These are phyloP conservation scores for Hapalemur alaotrensis DNA, from an alignment of 2,797 vertebrate genomes.

Conservation along the genomic window DNA sequence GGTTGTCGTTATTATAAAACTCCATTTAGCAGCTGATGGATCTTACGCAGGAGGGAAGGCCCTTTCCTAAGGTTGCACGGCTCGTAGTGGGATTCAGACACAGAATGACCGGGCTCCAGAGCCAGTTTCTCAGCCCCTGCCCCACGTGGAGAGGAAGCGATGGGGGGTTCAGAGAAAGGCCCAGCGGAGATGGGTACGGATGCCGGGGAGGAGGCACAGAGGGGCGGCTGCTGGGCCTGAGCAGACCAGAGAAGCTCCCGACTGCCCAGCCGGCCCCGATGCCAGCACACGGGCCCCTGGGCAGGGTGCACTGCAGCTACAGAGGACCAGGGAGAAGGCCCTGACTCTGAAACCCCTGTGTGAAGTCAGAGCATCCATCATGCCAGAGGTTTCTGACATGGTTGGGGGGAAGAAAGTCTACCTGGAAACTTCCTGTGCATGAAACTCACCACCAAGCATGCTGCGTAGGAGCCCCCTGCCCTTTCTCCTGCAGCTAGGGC, in stretches of 20 bases:
- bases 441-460: background rate
- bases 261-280: background rate
- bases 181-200: background rate
- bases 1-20: background rate
- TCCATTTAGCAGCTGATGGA: background rate
- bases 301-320: background rate
- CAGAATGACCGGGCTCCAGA: background rate
- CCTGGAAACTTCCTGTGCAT: background rate
- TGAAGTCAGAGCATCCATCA: background rate
- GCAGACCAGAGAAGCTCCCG: background rate
- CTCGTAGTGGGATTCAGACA: background rate
- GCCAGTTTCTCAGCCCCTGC: background rate
- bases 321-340: background rate
- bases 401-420: background rate
- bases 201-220: background rate
- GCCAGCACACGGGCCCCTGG: fast-evolving
- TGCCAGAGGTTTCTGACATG: background rate
- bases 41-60: background rate
- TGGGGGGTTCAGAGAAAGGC: background rate
- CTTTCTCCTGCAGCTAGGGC: background rate
- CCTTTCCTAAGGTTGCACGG: background rate
- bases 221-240: background rate
- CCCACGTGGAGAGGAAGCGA: background rate
- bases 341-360: no score
- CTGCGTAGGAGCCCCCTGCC: fast-evolving